Evolutionary conservation across 2,888 invertebrate genomes (phyloP), one percentile per base, ranked within the genome.

Genomic region (Drosophila anomalata): DNA sequence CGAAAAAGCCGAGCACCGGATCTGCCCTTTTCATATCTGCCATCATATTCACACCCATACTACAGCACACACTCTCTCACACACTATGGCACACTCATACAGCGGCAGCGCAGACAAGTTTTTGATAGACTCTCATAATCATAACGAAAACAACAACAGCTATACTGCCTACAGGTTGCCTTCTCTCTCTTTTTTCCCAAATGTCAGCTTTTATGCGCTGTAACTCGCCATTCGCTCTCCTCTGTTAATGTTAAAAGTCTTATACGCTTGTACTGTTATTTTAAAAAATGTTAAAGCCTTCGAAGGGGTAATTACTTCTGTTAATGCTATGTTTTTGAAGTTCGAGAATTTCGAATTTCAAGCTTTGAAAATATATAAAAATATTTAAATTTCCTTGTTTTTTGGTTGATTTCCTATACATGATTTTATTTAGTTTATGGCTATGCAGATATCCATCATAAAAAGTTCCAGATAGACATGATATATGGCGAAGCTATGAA

Each of bases 101-200:
- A 22, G 22, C 22, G 22, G 22, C 22, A 22, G 22, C 22, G 22
- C 22, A 63, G 62, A 63, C 73, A 77, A 73, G 72, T 81, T 85
- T 79, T 81, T 89, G 89, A 89, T 89, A 89, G 79, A 29, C 80
- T 85, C 90, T 90, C 89, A 90, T 90, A 90, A 89, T 88, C 88
- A 79, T 86, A 83, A 85, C 77, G 79, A 78, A 82, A 84, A 77
- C 87, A 84, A 75, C 70, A 71, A 51, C 63, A 62, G 61, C 60
- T 53, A 61, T 79, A 68, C 85, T 85, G 74, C 86, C 77, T 86
- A 86, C 82, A 86, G 83, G 83, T 87, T 82, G 80, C 73, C 70
- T 62, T 68, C 71, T 68, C 72, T 53, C 73, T 66, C 61, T 39
- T 58, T 58, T 47, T 39, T 55, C 36, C 68, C 68, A 29, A 78